Percentiles rank a stretch among this genome's conserved stretches.
phyloP scores from a whole-genome alignment of 1,140 invertebrate species.

The Gyrodactylus salaris region DNA sequence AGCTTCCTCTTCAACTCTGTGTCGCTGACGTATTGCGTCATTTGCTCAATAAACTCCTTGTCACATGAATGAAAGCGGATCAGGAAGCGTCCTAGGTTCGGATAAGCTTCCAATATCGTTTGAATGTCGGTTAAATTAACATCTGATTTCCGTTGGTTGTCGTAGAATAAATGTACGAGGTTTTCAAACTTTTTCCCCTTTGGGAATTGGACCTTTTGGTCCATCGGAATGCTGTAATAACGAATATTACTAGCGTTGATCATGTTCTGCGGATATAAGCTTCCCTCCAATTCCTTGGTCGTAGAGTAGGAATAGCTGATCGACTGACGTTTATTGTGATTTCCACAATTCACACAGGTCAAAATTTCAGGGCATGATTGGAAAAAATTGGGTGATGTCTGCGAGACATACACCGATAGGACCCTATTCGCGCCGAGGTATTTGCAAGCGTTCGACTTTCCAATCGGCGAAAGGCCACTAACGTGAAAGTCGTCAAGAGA shows the following conservation, averaged over 20 bases:
- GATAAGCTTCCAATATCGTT: background rate
- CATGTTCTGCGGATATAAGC: too few species aligned
- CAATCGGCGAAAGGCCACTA: background rate
- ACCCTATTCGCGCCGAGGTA: background rate
- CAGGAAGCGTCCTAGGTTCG: background rate
- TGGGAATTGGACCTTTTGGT: background rate
- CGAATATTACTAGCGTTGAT: background rate
- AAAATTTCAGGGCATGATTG: background rate
- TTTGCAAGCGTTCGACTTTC: background rate
- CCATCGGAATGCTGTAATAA: background rate
- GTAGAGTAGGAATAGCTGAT: background rate
- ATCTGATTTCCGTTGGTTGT: background rate
- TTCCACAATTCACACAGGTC: background rate
- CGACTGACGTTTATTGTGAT: background rate
- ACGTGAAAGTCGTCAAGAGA: background rate
- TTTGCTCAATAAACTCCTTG: background rate
- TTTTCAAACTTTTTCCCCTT: background rate
- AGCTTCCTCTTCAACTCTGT: background rate
- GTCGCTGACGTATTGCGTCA: background rate
- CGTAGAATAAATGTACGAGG: background rate
- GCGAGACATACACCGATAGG: background rate
- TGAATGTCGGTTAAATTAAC: background rate
- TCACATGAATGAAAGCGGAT: background rate
- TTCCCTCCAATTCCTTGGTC: background rate
- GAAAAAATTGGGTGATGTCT: background rate